Base-by-base conservation (phyloP, 2,113 vertebrate species). In the Tachysurus fulvidraco region DNA sequence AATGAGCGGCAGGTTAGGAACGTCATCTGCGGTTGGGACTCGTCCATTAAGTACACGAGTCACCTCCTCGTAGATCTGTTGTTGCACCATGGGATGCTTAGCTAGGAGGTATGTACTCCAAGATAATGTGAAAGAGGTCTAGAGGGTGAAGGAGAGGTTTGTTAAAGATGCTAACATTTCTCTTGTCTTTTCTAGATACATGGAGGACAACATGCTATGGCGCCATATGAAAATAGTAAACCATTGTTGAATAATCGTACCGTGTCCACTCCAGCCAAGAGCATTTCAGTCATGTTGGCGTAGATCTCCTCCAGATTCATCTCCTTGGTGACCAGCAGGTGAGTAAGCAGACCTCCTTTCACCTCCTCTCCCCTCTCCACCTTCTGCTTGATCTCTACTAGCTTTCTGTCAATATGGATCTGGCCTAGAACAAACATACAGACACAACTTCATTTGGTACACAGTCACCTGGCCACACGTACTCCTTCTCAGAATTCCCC, bases 241-340 rank as follows among this genome's bases (percentile, higher is more conserved):
- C 78, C 6, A 12, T 57, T 14, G 2, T 17, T 59, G 1, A 79
- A 79, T 36, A 57, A n/a, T 52, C 89, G 74, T 93, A 97, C 97
- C 90, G 97, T 98, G 92, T 98, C 97, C 0, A 98, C 97, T 1
- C 98, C 97, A 0, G 98, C 97, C 92, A 98, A 94, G 11, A 98
- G 96, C 97, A 98, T 97, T 94, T 99, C 97, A 0, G 98, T 97
- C 91, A 96, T 93, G 64, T 97, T 98, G 90, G 98, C 98, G 0
- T 97, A 98, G 91, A 98, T 96, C 88, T 98, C 97, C 94, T 99
- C 96, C 74, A 96, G n/a, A 7, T 92, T 96, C 93, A 98, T 95
- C 85, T 97, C 96, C 94, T 91, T 95, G 83, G 93, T 96, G 88
- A 96, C 88, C 85, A 99, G 94, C 89, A 98, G 93, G 92, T 95